phyloP scores from a whole-genome alignment of 2,113 vertebrate species.

The Brachionichthys hirsutus region DNA sequence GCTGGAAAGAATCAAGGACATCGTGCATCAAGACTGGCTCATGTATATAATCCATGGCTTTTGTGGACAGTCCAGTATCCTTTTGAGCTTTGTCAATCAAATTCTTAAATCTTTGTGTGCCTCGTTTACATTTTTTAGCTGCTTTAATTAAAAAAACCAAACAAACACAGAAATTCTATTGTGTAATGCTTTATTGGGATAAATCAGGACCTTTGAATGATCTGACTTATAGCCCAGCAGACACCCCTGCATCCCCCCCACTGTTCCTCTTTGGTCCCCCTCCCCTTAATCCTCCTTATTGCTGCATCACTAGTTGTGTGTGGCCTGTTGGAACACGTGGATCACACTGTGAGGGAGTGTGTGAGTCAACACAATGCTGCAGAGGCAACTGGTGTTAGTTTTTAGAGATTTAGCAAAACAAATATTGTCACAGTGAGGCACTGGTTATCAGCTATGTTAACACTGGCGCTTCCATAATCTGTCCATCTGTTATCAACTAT shows the following conservation, averaged over 20 bases:
- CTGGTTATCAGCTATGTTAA: constrained; percentile 41
- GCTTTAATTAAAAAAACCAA: constrained; percentile 3
- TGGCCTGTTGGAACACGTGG: constrained; percentile 24
- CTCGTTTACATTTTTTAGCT: background rate
- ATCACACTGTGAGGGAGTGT: constrained; percentile 5
- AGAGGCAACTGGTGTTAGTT: constrained; percentile 22
- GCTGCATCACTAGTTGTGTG: constrained; percentile 22
- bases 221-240: background rate
- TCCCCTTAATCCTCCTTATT: constrained; percentile 1
- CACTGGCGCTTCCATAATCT: constrained; percentile 34
- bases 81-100: constrained; percentile 57
- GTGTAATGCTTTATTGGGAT: background rate
- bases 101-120: background rate
- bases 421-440: constrained; percentile 11
- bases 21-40: constrained; percentile 92
- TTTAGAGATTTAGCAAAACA: constrained; percentile 24
- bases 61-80: constrained; percentile 99
- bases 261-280: background rate
- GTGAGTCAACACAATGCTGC: constrained; percentile 24
- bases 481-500: constrained; percentile 39
- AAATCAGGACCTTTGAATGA: background rate
- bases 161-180: background rate
- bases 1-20: constrained; percentile 83
- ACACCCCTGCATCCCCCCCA: background rate
- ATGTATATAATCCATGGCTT: constrained; percentile 96